A percentile compares a stretch with the other conserved stretches of the same genome.
phyloP scores from a whole-genome alignment of 2,113 vertebrate genomes.

The Empidonax alnorum region DNA sequence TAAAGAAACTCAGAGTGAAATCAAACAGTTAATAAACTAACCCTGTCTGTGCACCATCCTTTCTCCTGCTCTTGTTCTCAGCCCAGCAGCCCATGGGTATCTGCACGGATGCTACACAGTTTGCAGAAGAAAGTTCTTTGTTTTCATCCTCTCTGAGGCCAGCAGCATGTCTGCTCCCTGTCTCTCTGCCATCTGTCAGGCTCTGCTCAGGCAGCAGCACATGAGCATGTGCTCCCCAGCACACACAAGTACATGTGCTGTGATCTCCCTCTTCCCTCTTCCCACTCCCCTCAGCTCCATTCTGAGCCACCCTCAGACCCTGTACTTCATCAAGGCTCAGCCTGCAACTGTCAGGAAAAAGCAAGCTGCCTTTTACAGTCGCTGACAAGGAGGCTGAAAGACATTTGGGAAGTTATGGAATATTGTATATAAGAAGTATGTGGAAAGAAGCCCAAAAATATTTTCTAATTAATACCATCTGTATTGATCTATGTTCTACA shows the following conservation, averaged over 20 bases:
- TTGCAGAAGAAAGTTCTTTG: not conserved
- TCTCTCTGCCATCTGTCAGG: not conserved
- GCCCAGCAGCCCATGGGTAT: not conserved
- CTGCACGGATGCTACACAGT: not conserved
- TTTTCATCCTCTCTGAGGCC: not conserved
- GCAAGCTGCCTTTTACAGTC: not conserved
- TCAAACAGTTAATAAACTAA: not conserved
- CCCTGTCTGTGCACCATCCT: not conserved
- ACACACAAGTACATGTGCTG: accelerated
- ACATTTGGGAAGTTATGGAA: not conserved
- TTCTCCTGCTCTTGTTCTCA: not conserved
- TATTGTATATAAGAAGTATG: not conserved
- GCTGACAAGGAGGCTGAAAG: not conserved
- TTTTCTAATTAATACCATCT: not conserved
- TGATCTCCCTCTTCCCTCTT: not conserved
- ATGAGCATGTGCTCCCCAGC: not conserved
- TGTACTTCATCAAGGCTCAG: not conserved
- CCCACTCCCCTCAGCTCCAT: not conserved
- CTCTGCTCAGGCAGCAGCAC: not conserved
- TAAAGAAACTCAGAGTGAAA: not conserved
- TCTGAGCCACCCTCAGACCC: not conserved
- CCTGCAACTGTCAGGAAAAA: accelerated
- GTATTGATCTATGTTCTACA: not conserved
- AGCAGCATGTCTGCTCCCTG: accelerated
- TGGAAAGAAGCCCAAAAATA: not conserved